phyloP scores from a whole-genome alignment of 2,888 invertebrate species.

The Spisula subtruncata region DNA sequence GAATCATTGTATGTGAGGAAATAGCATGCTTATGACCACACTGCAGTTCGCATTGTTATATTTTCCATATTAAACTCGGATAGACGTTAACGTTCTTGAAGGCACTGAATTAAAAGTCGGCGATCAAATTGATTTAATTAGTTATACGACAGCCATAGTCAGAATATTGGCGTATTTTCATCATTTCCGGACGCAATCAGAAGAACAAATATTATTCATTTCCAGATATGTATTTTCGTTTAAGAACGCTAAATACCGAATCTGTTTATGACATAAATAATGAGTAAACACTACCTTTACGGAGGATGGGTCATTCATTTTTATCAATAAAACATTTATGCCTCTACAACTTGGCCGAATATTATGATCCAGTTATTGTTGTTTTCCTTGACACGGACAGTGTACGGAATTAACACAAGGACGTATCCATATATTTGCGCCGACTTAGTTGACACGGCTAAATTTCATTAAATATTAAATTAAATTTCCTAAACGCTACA shows the following conservation, averaged over 20 bases:
- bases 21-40: too few relatives aligned
- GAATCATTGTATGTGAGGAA: too few relatives aligned
- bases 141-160: not conserved
- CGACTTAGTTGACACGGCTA: not conserved
- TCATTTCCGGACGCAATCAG: not conserved
- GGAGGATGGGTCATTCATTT: not conserved
- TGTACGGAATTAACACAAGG: too few relatives aligned
- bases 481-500: not conserved
- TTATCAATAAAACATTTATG: too few relatives aligned
- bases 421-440: too few relatives aligned
- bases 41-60: too few relatives aligned
- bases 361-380: too few relatives aligned
- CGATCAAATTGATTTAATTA: not conserved
- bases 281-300: not conserved
- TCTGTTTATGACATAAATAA: not conserved
- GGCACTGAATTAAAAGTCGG: not conserved
- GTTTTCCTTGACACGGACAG: too few relatives aligned
- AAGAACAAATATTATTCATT: not conserved
- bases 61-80: too few relatives aligned
- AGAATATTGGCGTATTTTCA: too few relatives aligned
- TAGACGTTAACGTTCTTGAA: not conserved
- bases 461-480: not conserved
- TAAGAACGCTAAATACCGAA: conserved; percentile 1
- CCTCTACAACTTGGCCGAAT: too few relatives aligned
- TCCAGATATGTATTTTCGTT: not conserved